Evolutionary conservation across 2,113 vertebrate genomes (phyloP).

Genomic region (Bubo scandiacus): DNA sequence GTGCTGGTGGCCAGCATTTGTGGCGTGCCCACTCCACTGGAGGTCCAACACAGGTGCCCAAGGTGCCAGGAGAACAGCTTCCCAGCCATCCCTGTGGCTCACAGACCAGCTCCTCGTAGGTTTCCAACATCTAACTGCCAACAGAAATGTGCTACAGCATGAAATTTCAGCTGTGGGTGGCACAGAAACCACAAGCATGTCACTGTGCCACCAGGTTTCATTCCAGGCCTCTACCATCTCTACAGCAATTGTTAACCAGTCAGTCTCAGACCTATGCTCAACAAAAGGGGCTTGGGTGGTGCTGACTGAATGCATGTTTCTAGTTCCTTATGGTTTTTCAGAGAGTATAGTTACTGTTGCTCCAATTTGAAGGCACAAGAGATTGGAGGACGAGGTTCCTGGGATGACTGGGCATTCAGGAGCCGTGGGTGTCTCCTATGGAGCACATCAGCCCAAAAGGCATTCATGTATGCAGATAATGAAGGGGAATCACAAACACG

Average conservation of each 20-base stretch:
- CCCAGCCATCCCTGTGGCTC: neutral
- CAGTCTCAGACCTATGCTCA: neutral
- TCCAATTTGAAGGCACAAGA: neutral
- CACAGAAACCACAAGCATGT: neutral
- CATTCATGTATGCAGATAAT: fast-evolving
- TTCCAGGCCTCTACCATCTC: neutral
- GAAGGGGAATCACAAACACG: neutral
- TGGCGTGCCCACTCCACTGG: neutral
- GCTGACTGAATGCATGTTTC: neutral
- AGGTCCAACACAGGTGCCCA: neutral
- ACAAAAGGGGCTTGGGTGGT: neutral
- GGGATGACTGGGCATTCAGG: neutral
- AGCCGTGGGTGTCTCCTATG: fast-evolving
- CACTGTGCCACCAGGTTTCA: neutral
- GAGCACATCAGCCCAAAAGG: neutral
- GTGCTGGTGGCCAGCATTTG: neutral
- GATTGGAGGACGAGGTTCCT: neutral
- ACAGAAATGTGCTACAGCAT: neutral
- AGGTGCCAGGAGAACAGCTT: neutral
- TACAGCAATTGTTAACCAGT: neutral
- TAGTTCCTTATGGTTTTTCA: neutral
- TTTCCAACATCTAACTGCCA: neutral
- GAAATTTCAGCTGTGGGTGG: neutral
- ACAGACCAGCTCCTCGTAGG: neutral
- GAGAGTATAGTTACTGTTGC: neutral